Conservation (phyloP, 2,888 invertebrate genomes). For the Nymphalis c-album region DNA sequence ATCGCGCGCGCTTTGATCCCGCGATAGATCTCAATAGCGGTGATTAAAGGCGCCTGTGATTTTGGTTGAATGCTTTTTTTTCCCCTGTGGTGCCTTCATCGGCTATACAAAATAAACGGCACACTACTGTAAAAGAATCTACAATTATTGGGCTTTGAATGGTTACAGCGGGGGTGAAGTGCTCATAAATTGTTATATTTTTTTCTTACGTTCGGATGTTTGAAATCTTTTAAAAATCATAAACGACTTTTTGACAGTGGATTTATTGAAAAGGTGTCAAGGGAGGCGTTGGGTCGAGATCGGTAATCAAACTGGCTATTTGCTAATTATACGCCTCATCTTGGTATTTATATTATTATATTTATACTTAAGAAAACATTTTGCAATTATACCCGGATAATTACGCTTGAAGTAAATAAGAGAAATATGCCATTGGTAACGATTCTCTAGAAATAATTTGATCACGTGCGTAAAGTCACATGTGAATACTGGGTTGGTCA, state of each 20-base stretch:
- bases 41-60: conserved; percentile 82
- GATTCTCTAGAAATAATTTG: neutral
- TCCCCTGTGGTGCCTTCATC: conserved; percentile 67
- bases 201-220: conserved; percentile 57
- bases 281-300: conserved; percentile 59
- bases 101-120: conserved; percentile 75
- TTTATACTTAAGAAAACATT: neutral
- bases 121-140: conserved; percentile 82
- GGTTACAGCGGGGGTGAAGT: conserved; percentile 81
- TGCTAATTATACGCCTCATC: conserved; percentile 67
- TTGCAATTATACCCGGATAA: neutral
- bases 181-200: conserved; percentile 79
- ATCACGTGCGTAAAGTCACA: conserved; percentile 1
- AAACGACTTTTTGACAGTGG: conserved; percentile 62
- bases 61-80: conserved; percentile 80
- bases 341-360: conserved; percentile 16
- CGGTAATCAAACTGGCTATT: conserved; percentile 57
- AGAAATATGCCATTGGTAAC: neutral
- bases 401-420: neutral
- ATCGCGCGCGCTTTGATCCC: conserved; percentile 72
- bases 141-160: conserved; percentile 81
- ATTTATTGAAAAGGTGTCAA: conserved; percentile 67
- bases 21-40: conserved; percentile 81
- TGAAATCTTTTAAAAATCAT: conserved; percentile 75
- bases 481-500: neutral